Evolutionary conservation across 1,140 invertebrate genomes (phyloP).

Genomic region (roundworm (Caenorhabditis elegans)): WBcel235 BX284605.5:15285001-15285500

Average conservation of each 20-base stretch:
- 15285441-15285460: too few relatives aligned
- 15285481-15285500: background rate
- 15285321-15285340: background rate
- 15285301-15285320: background rate
- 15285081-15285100: background rate
- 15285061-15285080: background rate
- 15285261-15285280: background rate
- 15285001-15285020: background rate
- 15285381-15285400: background rate
- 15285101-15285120: background rate
- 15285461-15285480: too few relatives aligned
- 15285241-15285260: background rate
- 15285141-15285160: background rate
- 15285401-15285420: background rate
- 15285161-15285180: background rate
- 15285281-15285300: background rate
- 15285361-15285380: background rate
- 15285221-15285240: background rate
- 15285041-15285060: constrained; percentile 13
- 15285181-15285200: background rate
- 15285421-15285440: background rate
- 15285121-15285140: background rate
- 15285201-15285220: background rate
- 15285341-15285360: background rate
- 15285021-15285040: background rate